Evolutionary conservation across 2,113 vertebrate species (phyloP).

Genomic region (Sakesphorus luctuosus): DNA sequence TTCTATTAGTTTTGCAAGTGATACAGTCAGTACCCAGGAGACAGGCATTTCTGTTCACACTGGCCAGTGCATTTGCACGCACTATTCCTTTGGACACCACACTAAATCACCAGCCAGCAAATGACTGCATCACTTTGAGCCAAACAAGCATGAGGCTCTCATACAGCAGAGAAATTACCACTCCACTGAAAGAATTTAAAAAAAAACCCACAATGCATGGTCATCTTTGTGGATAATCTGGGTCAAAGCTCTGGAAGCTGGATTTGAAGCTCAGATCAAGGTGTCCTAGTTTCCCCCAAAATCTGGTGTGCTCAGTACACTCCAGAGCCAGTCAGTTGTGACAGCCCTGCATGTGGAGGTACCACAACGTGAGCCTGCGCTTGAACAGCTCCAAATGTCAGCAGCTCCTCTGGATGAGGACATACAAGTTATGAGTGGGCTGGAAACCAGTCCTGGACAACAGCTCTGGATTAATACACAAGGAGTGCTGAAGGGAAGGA

Average conservation of each 20-base stretch:
- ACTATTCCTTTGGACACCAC: not conserved
- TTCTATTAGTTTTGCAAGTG: not conserved
- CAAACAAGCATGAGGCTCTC: not conserved
- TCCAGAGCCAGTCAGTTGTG: not conserved
- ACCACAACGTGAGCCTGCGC: rapidly evolving
- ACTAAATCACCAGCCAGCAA: not conserved
- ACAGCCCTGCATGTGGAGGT: not conserved
- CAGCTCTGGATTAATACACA: not conserved
- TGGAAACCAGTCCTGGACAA: conserved; percentile 35
- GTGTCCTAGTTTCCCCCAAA: not conserved
- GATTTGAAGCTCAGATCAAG: not conserved
- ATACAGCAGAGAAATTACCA: not conserved
- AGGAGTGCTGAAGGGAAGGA: not conserved
- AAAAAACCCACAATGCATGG: not conserved
- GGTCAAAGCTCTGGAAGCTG: not conserved
- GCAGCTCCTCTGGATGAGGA: not conserved
- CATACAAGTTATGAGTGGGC: conserved; percentile 5
- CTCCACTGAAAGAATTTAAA: not conserved
- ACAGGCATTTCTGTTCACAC: not conserved
- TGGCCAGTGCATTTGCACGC: not conserved
- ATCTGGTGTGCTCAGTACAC: not conserved
- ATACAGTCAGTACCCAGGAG: not conserved
- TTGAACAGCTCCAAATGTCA: not conserved
- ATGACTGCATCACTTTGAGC: not conserved
- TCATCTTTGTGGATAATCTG: not conserved